Base-by-base conservation (phyloP, 1,140 invertebrate genomes). In the Epicauta chinensis region DNA sequence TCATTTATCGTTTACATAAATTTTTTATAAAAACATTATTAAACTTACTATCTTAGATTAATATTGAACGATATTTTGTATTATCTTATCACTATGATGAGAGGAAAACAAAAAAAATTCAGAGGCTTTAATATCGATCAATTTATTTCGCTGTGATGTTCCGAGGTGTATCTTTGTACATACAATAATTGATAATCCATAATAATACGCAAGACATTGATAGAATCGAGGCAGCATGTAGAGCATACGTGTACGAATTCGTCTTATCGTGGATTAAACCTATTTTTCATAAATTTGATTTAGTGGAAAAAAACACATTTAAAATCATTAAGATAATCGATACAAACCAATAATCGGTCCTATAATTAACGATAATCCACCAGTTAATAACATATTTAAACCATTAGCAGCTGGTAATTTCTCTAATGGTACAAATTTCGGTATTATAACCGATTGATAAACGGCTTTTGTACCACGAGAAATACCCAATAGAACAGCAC, bases 331-430 rank as follows among this genome's bases (percentile, higher is more conserved):
- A 23, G 23, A 2, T 23, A 23, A 23, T 5, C 4, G 61, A 41
- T 42, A 37, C 46, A 58, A 67, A 75, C 73, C 73, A 50, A 75
- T 71, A 16, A 75, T 48, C 11, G 73, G 73, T 16, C 74, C 74
- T 15, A 74, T 43, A 3, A 57, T 42, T 12, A 73, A 57, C 2
- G 72, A 72, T 3, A 72, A 43, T 17, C 68, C 51, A 12, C 76
- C 76, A 51, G 72, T 74, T 36, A 69, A 66, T 4, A 74, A 58
- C 68, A 75, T 73, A 48, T 71, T 68, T 16, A 77, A 61, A 3
- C 75, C 75, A 44, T 63, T 72, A 3, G 77, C 78, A 12, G 74
- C 71, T 3, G 76, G 64, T 3, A 79, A 54, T 58, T 70, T 75
- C 10, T 78, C 74, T 4, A 77, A 56, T 16, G 68, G 62, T 9